phyloP scores from a whole-genome alignment of 2,113 vertebrate species.

The Probosciger aterrimus region DNA sequence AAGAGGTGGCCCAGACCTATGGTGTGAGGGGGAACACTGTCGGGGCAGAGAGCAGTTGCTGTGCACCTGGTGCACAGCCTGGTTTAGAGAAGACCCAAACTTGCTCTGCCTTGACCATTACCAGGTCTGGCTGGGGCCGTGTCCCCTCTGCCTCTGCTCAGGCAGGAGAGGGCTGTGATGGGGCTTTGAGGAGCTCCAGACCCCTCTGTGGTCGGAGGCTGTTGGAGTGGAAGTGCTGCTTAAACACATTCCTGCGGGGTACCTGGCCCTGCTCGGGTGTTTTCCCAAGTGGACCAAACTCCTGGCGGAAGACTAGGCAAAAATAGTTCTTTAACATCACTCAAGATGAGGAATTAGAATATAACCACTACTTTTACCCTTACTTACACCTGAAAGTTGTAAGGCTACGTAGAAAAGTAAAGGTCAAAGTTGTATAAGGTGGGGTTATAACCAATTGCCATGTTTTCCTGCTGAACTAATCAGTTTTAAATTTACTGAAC shows the following conservation, averaged over 20 bases:
- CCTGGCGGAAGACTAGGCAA: not conserved
- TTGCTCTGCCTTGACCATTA: not conserved
- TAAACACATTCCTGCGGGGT: not conserved
- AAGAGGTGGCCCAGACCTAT: not conserved
- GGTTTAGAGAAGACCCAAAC: not conserved
- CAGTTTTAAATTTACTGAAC: not conserved
- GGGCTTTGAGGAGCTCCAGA: not conserved
- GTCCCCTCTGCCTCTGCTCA: not conserved
- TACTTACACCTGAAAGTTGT: not conserved
- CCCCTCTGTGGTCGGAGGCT: not conserved
- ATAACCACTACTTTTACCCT: not conserved
- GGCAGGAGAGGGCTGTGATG: fast-evolving
- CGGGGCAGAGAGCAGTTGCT: not conserved
- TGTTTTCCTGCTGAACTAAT: not conserved
- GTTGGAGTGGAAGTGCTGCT: not conserved
- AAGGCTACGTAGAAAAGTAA: not conserved
- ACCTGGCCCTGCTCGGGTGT: not conserved
- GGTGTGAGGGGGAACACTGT: fast-evolving
- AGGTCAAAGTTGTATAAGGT: not conserved
- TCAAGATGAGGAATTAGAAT: not conserved
- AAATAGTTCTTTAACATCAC: not conserved
- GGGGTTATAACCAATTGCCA: not conserved
- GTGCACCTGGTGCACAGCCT: not conserved
- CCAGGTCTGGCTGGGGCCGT: not conserved
- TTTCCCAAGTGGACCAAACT: not conserved